These are phyloP conservation scores for Falco biarmicus DNA, from an alignment of 2,797 vertebrate genomes.

Conservation along the genomic window DNA sequence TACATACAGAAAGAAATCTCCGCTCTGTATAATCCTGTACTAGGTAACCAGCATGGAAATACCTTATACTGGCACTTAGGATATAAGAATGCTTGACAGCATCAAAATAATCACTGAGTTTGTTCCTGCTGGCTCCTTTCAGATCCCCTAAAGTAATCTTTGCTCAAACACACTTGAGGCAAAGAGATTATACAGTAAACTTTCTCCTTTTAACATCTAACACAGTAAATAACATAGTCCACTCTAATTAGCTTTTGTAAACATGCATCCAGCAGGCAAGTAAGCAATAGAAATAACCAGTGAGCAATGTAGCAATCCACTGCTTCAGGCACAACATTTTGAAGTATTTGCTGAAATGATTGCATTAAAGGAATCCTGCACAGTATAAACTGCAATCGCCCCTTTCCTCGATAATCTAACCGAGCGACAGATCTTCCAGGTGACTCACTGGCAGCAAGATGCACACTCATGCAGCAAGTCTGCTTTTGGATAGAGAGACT, in stretches of 20 bases:
- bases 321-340: not conserved
- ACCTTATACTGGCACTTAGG: not conserved
- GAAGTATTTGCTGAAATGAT: not conserved
- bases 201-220: conserved; percentile 15
- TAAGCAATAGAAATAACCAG: not conserved
- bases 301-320: not conserved
- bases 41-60: not conserved
- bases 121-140: not conserved
- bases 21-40: not conserved
- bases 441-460: conserved; percentile 38
- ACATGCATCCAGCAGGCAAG: not conserved
- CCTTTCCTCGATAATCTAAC: not conserved
- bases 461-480: not conserved
- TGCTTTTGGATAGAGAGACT: not conserved
- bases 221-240: conserved; percentile 33
- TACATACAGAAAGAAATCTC: not conserved
- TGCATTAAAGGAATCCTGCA: not conserved
- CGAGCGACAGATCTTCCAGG: not conserved
- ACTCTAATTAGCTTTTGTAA: conserved; percentile 43
- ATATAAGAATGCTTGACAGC: not conserved
- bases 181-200: conserved; percentile 21
- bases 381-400: not conserved
- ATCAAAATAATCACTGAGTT: conserved; percentile 1
- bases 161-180: not conserved
- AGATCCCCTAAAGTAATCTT: not conserved